Evolutionary conservation across 2,113 vertebrate species (phyloP), one percentile per base, ranked within the genome.

Genomic region (Castor canadensis): DNA sequence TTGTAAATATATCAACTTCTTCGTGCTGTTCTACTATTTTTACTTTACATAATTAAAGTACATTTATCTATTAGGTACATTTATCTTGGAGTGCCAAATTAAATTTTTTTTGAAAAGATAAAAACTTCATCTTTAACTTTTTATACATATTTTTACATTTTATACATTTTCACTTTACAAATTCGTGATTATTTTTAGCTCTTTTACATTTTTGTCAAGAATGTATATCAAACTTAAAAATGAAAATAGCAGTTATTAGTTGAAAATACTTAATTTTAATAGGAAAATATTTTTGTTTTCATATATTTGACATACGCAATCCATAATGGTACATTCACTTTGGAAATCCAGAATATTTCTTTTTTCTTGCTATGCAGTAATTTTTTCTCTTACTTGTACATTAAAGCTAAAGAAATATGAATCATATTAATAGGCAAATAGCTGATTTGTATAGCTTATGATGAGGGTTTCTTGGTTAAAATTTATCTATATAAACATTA

Each of bases 191-290:
- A 77, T 28, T 8, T 56, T 85, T 58, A 60, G n/a, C 7, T 83
- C 13, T 79, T 89, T 88, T 79, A 38, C 11, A n/a, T 92, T 45
- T 10, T 35, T 79, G 56, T 40, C 20, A 79, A 73, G 38, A 35
- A 82, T 89, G 80, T 54, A 93, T 73, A 24, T 7, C 28, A 92
- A 73, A 47, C 3, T 40, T 75, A 75, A 38, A n/a, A 2, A 47
- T 77, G 35, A 89, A 94, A 84, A 43, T 32, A 43, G 13, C 73
- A 69, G 35, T 58, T 95, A 66, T 35, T 8, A 72, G 24, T 40
- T 90, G 19, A 72, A 92, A 93, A 85, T 64, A 43, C n/a, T 82
- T 75, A 69, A 85, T 62, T 89, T 73, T 67, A 89, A 75, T 45
- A 22, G 7, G 12, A 77, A 69, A 81, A 92, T 71, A 40, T 62